These are phyloP conservation scores for Mixornis gularis DNA, from an alignment of 2,113 vertebrate genomes.

Conservation along the genomic window DNA sequence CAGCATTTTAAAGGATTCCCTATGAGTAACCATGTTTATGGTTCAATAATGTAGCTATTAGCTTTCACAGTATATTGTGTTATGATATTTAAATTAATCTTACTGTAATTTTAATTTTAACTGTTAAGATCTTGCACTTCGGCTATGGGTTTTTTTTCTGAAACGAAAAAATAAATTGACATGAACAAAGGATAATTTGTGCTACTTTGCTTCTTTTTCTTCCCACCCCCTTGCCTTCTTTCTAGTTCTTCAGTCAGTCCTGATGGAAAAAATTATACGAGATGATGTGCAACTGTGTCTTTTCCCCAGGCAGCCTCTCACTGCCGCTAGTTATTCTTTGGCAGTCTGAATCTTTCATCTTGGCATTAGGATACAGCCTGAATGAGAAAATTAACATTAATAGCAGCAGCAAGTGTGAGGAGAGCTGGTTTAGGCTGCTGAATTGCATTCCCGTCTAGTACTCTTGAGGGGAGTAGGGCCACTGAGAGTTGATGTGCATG, in stretches of 20 bases:
- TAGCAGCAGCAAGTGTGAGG: slow-evolving; percentile 2
- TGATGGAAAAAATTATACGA: not conserved
- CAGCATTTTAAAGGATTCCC: not conserved
- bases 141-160: not conserved
- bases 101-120: not conserved
- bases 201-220: not conserved
- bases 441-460: not conserved
- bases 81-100: not conserved
- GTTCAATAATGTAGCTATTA: not conserved
- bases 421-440: slow-evolving; percentile 4
- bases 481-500: not conserved
- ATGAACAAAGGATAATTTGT: not conserved
- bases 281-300: not conserved
- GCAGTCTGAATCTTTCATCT: slow-evolving; percentile 51
- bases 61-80: not conserved
- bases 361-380: slow-evolving; percentile 24
- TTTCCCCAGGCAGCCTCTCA: slow-evolving; percentile 23
- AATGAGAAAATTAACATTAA: slow-evolving; percentile 58
- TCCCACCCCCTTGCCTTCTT: not conserved
- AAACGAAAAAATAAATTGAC: not conserved
- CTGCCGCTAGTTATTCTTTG: not conserved
- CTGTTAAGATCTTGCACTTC: not conserved
- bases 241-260: not conserved
- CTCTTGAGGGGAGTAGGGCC: not conserved
- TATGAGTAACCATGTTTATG: not conserved